A percentile compares a stretch with the other conserved stretches of the same genome.
Conservation (phyloP, 2,888 invertebrate genomes). For the Drosophila nigricruria region DNA sequence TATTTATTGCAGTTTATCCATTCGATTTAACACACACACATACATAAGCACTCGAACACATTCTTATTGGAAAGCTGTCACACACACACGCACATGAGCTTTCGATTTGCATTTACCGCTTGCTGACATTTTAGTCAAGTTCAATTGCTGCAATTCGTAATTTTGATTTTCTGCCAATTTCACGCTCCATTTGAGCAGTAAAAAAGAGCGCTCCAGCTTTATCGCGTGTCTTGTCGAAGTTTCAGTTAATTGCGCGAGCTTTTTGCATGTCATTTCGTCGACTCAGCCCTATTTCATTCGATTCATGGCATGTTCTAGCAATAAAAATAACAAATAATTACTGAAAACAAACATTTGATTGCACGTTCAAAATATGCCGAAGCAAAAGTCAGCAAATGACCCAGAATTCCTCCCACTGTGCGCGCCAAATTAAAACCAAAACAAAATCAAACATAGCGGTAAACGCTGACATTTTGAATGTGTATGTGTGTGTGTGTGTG, state of each 20-base stretch:
- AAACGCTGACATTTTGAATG: slow-evolving; percentile 8
- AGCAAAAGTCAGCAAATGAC: slow-evolving; percentile 27
- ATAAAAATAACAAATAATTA: slow-evolving; percentile 70
- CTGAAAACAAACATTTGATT: slow-evolving; percentile 64
- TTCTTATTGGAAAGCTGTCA: slow-evolving; percentile 44
- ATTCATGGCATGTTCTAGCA: slow-evolving; percentile 63
- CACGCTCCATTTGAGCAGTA: slow-evolving; percentile 62
- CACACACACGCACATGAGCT: slow-evolving; percentile 14
- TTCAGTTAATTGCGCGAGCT: slow-evolving; percentile 48
- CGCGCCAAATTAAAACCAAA: slow-evolving; percentile 64
- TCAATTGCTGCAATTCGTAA: slow-evolving; percentile 41
- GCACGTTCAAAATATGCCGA: slow-evolving; percentile 50
- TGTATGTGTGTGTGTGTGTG: not conserved
- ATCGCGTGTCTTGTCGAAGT: slow-evolving; percentile 57
- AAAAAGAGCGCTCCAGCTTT: slow-evolving; percentile 23
- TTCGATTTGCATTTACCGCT: slow-evolving; percentile 37
- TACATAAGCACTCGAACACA: slow-evolving; percentile 1
- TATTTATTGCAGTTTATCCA: slow-evolving; percentile 47
- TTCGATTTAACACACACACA: slow-evolving; percentile 36
- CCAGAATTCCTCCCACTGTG: slow-evolving; percentile 13
- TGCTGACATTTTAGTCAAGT: slow-evolving; percentile 51
- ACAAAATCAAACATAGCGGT: slow-evolving; percentile 33
- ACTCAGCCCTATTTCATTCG: slow-evolving; percentile 40
- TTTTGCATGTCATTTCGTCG: slow-evolving; percentile 42
- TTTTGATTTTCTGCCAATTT: slow-evolving; percentile 47